Evolutionary conservation across 2,113 vertebrate genomes (phyloP), one percentile per base, ranked within the genome.

Genomic region (Carassius carassius): DNA sequence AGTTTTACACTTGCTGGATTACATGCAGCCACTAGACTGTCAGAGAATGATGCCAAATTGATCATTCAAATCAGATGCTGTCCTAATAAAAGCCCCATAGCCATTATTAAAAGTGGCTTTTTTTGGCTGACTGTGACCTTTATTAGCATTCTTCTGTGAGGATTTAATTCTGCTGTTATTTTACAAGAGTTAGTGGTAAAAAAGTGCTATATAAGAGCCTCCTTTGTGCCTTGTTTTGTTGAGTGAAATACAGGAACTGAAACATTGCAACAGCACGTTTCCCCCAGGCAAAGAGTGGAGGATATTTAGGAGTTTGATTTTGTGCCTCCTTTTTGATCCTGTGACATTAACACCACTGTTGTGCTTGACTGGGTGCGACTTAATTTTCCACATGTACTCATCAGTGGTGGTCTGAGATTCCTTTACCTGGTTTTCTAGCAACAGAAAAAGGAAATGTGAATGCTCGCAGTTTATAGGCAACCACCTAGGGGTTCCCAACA

Each of bases 1-100:
- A 65, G 35, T 49, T 90, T 90, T 91, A 89, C 78, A 85, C 83
- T 81, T 17, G 86, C 84, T 77, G 86, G 77, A 87, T 92, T 90
- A 88, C 87, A 83, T 85, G 78, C 86, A 86, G 86, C 92, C 91
- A 77, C 83, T 6, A 16, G n/a, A 4, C 84, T 88, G 77, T 89
- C 82, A 77, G 81, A 51, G 23, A 78, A 47, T 58, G 62, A 88
- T 87, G 90, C 88, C 44, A 88, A 81, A 90, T 90, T 85, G 87
- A 25, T 63, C 78, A 67, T 87, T 85, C 70, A 89, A 82, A 91
- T 89, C 86, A 87, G 13, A 60, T 78, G 44, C 49, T 12, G 67
- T 29, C 76, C 74, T 79, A 54, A 81, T 32, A 84, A 70, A 77
- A 65, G 23, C 13, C n/a, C 6, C 29, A n/a, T 11, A 21, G 1